phyloP scores from a whole-genome alignment of 2,888 invertebrate genomes.

The Tenthredo mesomela region DNA sequence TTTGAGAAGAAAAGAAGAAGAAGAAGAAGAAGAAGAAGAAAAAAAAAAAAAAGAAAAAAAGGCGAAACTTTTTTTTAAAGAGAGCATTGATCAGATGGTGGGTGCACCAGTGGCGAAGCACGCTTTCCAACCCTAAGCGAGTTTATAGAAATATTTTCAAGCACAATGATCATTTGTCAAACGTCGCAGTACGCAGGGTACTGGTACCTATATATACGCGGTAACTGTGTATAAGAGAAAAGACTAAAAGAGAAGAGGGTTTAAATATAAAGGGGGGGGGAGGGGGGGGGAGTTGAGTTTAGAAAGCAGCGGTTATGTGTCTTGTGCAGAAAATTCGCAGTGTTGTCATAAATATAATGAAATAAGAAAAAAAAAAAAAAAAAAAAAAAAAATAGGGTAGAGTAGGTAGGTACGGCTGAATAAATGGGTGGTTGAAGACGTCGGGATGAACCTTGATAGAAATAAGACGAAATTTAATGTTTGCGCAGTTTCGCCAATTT shows the following conservation, averaged over 20 bases:
- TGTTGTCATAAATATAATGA: slow-evolving; percentile 6
- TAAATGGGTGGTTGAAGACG: not conserved
- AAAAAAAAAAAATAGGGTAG: not conserved
- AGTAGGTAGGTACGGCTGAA: not conserved
- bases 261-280: slow-evolving; percentile 42
- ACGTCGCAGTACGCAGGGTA: slow-evolving; percentile 38
- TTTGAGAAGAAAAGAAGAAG: not conserved
- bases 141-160: slow-evolving; percentile 50
- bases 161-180: slow-evolving; percentile 52
- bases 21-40: not conserved
- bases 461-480: slow-evolving; percentile 19
- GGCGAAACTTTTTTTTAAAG: not conserved
- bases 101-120: slow-evolving; percentile 1
- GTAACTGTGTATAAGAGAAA: slow-evolving; percentile 1
- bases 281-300: too few relatives aligned
- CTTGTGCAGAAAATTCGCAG: not conserved
- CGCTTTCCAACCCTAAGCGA: slow-evolving; percentile 1
- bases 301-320: not conserved
- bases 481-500: slow-evolving; percentile 41
- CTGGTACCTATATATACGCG: not conserved
- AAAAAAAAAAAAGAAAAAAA: not conserved
- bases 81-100: slow-evolving; percentile 27
- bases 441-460: slow-evolving; percentile 1
- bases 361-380: not conserved
- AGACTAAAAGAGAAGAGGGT: not conserved